Base-by-base conservation (phyloP, 2,888 invertebrate genomes). In the Cheilosia impressa region DNA sequence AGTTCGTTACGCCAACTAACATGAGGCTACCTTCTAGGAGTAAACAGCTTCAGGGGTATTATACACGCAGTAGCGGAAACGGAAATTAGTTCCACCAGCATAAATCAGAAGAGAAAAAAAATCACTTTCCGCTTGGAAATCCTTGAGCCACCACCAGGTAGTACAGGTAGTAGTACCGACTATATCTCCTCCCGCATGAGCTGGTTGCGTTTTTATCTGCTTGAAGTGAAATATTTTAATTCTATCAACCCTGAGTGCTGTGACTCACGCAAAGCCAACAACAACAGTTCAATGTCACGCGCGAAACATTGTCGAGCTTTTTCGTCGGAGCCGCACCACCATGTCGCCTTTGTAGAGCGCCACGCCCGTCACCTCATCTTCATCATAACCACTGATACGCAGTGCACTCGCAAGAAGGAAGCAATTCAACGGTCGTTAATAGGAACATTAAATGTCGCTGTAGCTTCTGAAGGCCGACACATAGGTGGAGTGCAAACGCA, bases 71-170 rank as follows among this genome's bases (percentile, higher is more conserved):
- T 81, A 72, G 76, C 85, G 85, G 85, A 85, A 81, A 85, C 85
- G 81, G 76, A 85, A 81, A 85, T 85, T 81, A 71, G 81, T 85
- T 85, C 72, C 81, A 85, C 81, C 81, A 72, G 76, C 76, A 60
- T 85, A 65, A 79, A 80, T 80, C 79, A 71, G 47, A 66, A 71
- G 52, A 68, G 52, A 2, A 66, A 15, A 24, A 60, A 15, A 62
- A 58, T 17, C 34, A 41, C 41, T 43, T 73, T 65, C 57, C 66
- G 76, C 45, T 77, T 72, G 66, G 47, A 68, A 77, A 19, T 85
- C 85, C 85, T 85, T 85, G 85, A 72, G 47, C 50, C 41, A 60
- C 66, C 71, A 76, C 69, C 57, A 38, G 38, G 38, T 38, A 38
- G 38, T 34, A 10, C 10, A 10, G 34, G 34, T 10, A 10, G 34